phyloP scores from a whole-genome alignment of 2,797 vertebrate species.

The Simalia tracyae region DNA sequence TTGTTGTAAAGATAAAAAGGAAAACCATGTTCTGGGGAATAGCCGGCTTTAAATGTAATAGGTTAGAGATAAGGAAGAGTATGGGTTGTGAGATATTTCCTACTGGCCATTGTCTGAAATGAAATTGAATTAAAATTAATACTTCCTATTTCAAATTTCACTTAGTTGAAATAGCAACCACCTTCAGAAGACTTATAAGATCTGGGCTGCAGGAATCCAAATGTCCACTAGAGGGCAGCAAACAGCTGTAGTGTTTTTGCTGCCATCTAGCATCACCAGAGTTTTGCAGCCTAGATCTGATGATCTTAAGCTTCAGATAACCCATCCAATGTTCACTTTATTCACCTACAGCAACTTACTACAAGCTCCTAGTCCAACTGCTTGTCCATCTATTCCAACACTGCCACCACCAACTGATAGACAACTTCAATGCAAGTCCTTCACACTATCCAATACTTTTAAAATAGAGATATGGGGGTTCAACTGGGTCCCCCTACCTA shows the following conservation, averaged over 20 bases:
- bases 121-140: not conserved
- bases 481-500: not conserved
- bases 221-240: not conserved
- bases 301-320: not conserved
- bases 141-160: not conserved
- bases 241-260: not conserved
- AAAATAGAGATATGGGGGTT: not conserved
- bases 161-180: not conserved
- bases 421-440: not conserved
- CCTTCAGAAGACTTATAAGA: not conserved
- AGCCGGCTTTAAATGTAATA: not conserved
- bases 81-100: not conserved
- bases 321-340: not conserved
- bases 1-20: not conserved
- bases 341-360: not conserved
- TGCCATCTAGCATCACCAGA: not conserved
- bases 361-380: not conserved
- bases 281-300: not conserved
- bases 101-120: not conserved
- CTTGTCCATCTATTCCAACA: not conserved
- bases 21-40: not conserved
- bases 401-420: not conserved
- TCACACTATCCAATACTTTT: not conserved
- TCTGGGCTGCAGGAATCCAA: not conserved
- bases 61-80: not conserved